These are phyloP conservation scores for Nesogale talazaci DNA, from an alignment of 2,113 vertebrate species.

Conservation along the genomic window DNA sequence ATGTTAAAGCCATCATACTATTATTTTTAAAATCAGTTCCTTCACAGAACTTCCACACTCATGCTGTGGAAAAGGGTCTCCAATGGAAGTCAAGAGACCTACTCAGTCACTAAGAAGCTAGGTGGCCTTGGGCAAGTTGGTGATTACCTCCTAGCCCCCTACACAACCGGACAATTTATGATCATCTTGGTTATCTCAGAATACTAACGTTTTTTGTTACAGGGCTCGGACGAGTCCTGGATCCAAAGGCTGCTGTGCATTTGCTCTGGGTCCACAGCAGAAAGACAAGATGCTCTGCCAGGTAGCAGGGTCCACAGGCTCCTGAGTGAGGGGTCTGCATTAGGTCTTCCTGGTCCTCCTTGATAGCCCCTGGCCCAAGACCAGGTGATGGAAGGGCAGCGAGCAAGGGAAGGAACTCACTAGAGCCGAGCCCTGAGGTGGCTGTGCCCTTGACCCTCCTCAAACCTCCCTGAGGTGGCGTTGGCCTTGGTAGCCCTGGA, in stretches of 20 bases:
- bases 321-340: neutral
- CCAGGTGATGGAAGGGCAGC: no score
- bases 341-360: neutral
- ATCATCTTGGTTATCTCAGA: conserved; percentile 45
- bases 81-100: neutral
- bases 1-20: conserved; percentile 35
- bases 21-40: neutral
- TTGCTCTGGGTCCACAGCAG: neutral
- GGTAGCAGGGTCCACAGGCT: neutral
- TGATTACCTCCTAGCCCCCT: neutral
- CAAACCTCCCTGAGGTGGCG: neutral
- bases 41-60: neutral
- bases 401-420: no score
- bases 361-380: neutral
- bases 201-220: neutral
- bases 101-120: conserved; percentile 23
- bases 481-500: neutral
- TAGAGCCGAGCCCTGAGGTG: neutral
- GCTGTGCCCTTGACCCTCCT: neutral
- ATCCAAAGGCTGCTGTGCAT: neutral
- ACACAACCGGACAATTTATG: conserved; percentile 39
- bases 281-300: neutral
- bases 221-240: neutral
- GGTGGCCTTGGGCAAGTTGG: conserved; percentile 51
- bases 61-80: neutral